These are phyloP conservation scores for Python bivittatus DNA, from an alignment of 2,113 vertebrate genomes.

Conservation along the genomic window DNA sequence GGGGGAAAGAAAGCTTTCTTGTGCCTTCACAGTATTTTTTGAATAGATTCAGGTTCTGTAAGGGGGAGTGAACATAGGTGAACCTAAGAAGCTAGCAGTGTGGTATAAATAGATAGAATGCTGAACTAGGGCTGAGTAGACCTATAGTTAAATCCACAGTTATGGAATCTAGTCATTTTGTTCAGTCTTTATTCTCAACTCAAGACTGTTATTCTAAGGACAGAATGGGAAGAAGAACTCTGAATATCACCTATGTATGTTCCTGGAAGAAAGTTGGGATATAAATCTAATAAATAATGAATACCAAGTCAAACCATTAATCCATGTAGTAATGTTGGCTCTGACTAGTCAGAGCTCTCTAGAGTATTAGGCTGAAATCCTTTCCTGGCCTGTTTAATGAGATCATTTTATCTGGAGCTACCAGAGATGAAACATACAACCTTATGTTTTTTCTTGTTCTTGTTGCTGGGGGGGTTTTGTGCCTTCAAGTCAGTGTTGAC, in stretches of 20 bases:
- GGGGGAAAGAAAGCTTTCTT: constrained; percentile 42
- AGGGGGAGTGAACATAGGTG: not conserved
- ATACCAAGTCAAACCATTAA: not conserved
- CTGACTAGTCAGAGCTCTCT: not conserved
- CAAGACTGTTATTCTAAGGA: not conserved
- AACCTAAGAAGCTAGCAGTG: not conserved
- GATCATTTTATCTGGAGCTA: not conserved
- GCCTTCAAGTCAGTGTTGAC: not conserved
- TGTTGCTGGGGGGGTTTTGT: not conserved
- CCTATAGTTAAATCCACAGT: not conserved
- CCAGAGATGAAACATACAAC: not conserved
- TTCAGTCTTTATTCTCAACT: not conserved
- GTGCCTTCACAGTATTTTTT: constrained; percentile 32
- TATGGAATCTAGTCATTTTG: not conserved
- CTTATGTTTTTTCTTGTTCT: not conserved
- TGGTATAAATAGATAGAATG: not conserved
- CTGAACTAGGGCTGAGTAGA: not conserved
- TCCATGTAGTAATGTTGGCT: not conserved
- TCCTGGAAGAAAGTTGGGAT: not conserved
- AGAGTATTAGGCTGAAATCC: not conserved
- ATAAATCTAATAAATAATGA: not conserved
- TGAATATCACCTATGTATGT: not conserved
- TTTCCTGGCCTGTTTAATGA: not conserved
- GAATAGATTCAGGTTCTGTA: not conserved
- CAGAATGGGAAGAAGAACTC: not conserved